Evolutionary conservation across 2,113 vertebrate species (phyloP).

Genomic region (Ahaetulla prasina): DNA sequence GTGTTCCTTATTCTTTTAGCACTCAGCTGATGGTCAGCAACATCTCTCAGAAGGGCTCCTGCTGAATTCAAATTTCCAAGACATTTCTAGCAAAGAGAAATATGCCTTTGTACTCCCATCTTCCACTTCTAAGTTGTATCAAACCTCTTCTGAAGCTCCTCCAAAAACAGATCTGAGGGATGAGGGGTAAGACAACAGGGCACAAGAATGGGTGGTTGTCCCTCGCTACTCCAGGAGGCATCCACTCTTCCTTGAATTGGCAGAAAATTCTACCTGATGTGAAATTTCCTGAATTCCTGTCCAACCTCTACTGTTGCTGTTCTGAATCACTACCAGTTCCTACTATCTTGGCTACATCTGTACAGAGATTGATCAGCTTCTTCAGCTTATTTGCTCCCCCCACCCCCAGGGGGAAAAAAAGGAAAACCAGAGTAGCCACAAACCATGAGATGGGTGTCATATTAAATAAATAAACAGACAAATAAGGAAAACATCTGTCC

Average conservation of each 20-base stretch:
- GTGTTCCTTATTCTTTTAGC: neutral
- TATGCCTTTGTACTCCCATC: neutral
- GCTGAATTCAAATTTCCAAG: neutral
- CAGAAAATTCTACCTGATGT: neutral
- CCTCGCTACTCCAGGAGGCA: neutral
- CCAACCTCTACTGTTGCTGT: neutral
- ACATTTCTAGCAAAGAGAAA: neutral
- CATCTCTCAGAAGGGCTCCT: neutral
- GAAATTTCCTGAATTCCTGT: neutral
- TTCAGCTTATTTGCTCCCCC: neutral
- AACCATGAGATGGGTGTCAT: neutral
- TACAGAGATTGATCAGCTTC: neutral
- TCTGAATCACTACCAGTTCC: neutral
- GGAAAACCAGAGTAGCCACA: neutral
- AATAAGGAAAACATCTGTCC: neutral
- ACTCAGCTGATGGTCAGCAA: neutral
- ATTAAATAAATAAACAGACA: neutral
- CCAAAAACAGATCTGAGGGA: neutral
- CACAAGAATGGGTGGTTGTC: neutral
- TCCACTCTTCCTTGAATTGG: neutral
- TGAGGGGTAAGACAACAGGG: neutral
- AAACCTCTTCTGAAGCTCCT: neutral
- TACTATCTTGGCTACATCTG: neutral
- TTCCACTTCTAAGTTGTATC: neutral
- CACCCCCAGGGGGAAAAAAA: fast-evolving